Base-by-base conservation (phyloP, 2,888 invertebrate species). In the Agrochola litura region DNA sequence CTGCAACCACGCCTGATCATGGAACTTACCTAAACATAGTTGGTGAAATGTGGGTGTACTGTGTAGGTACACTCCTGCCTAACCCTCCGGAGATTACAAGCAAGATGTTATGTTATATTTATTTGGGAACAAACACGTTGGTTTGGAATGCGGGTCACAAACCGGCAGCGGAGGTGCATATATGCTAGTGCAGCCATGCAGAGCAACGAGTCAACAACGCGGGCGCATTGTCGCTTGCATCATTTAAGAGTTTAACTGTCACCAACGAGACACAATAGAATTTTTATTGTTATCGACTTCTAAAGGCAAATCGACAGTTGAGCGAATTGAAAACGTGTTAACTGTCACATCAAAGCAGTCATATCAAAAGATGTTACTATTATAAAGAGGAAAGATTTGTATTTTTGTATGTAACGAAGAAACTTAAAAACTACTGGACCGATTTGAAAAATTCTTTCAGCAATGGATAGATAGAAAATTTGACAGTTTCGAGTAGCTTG, bases 121-220 rank as follows among this genome's bases (percentile, higher is more conserved):
- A 22, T 61, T 75, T 75, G 25, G 30, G 8, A 76, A 41, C n/a
- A 43, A 54, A 54, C 16, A 41, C 25, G 49, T 25, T 30, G 14
- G 37, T 37, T 54, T 25, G n/a, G n/a, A 58, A 56, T 64, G 49
- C 56, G 52, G 49, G 25, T 77, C 46, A 68, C 58, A 19, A 30
- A 14, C 63, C 49, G 49, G 43, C 46, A 60, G 9, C 6, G n/a
- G 12, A 25, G 77, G 12, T 43, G 76, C 43, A 56, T 12, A 56
- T 12, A n/a, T 22, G 49, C 30, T 10, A n/a, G 63, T 64, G 63
- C 77, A 76, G 49, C 76, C 64, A 76, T 58, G 82, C 82, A 78
- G n/a, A 61, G 37, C 76, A 49, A 73, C 46, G 37, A 81, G 61
- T 58, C 76, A 71, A 74, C 56, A 76, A 64, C 75, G 54, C 63